Base-by-base conservation (phyloP, 1,140 invertebrate species). In the Drosophila subpulchrella region DNA sequence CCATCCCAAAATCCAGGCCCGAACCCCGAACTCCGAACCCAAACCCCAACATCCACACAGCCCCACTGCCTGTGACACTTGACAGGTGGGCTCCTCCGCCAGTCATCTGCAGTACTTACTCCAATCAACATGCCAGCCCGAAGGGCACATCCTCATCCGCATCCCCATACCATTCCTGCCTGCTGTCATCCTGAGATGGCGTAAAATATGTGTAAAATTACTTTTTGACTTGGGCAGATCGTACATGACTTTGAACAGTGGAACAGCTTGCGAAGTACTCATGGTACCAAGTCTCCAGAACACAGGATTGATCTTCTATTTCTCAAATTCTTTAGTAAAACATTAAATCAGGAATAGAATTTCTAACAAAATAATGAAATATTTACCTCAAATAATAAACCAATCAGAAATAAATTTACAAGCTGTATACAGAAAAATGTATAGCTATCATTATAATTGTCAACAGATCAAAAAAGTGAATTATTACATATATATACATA, bases 101-200 rank as follows among this genome's bases (percentile, higher is more conserved):
- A 73, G 48, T 88, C 84, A 79, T 79, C 75, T 66, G 67, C 72
- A 77, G 84, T 89, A 62, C 83, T 79, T 88, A 80, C 79, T 68
- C 66, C 66, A 80, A 77, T 83, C 75, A 83, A 82, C 63, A 68
- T 67, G 62, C 57, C 84, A 51, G 47, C 60, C 54, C 60, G 38
- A 30, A 41, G 34, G 10, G 17, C 42, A 42, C 60, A 20, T 42
- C 4, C 47, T 56, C 20, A 41, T 41, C 39, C 13, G 5, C 13
- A 15, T 38, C 12, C 36, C 36, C 36, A 38, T 38, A 5, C 36
- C 42, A 38, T 30, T 11, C 27, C 72, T 56, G 13, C 41, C 46
- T n/a, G 41, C 73, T 57, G n/a, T 42, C 47, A 38, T 55, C 48
- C 36, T 39, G 59, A 70, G 57, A 59, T 51, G 65, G 38, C 60